These are phyloP conservation scores for Prosopocoilus inquinatus DNA, from an alignment of 2,888 invertebrate species.

Conservation along the genomic window DNA sequence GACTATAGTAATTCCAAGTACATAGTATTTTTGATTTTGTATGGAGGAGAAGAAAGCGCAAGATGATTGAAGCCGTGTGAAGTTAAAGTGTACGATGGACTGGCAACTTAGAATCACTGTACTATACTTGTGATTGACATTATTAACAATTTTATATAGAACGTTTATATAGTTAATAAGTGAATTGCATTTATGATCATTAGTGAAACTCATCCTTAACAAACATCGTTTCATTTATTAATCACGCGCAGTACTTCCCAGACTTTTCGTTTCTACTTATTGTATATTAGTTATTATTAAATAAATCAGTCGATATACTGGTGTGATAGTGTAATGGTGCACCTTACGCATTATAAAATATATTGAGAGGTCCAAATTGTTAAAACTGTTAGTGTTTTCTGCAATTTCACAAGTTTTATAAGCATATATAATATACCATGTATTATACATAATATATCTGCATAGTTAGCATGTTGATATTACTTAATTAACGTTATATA, in stretches of 20 bases:
- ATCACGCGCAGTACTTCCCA: not conserved
- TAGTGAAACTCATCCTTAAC: not conserved
- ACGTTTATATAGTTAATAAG: too few relatives aligned
- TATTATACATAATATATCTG: constrained; percentile 46
- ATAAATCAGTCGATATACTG: constrained; percentile 25
- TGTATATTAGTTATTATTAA: too few relatives aligned
- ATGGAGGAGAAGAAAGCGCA: too few relatives aligned
- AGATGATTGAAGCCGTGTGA: too few relatives aligned
- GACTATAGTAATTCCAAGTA: too few relatives aligned
- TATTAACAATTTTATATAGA: too few relatives aligned
- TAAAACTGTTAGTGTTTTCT: constrained; percentile 51
- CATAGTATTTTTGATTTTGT: too few relatives aligned
- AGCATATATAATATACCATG: constrained; percentile 48
- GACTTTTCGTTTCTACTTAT: constrained; percentile 21
- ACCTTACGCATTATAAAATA: constrained; percentile 45
- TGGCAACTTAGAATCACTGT: too few relatives aligned
- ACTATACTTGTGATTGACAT: too few relatives aligned
- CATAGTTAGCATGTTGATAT: constrained; percentile 48
- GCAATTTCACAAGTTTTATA: constrained; percentile 54
- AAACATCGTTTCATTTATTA: not conserved
- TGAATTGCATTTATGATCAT: constrained; percentile 5
- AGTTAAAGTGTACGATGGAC: too few relatives aligned
- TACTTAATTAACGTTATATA: constrained; percentile 46
- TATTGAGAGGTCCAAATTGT: constrained; percentile 52
- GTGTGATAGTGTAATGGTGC: constrained; percentile 52